These are phyloP conservation scores for Zoanthus sociatus DNA, from an alignment of 92 coral and sea anemone genomes.

Conservation along the genomic window DNA sequence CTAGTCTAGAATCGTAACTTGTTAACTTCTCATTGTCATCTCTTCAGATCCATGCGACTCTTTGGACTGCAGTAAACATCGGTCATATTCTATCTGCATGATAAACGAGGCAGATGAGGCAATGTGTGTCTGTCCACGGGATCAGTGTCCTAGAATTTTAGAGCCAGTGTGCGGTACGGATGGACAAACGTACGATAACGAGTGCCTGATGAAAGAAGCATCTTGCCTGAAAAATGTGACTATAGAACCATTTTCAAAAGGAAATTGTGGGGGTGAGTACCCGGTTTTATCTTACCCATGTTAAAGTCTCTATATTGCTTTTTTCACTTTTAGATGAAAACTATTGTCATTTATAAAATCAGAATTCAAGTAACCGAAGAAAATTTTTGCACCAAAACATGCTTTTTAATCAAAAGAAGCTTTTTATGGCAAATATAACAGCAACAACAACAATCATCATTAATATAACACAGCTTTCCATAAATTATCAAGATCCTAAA, in stretches of 20 bases:
- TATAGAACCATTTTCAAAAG: constrained; percentile 30
- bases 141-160: not conserved
- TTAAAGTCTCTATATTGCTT: not conserved
- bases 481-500: too few relatives aligned
- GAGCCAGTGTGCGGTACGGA: constrained; percentile 43
- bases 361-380: too few relatives aligned
- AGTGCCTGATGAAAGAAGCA: constrained; percentile 37
- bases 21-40: not conserved
- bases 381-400: too few relatives aligned
- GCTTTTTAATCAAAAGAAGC: too few relatives aligned
- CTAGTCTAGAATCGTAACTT: not conserved
- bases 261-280: constrained; percentile 23
- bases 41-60: constrained; percentile 34
- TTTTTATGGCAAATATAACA: too few relatives aligned
- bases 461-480: too few relatives aligned
- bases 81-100: constrained; percentile 31
- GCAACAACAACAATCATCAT: too few relatives aligned
- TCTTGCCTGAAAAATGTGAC: constrained; percentile 32
- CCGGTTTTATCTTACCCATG: not conserved
- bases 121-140: constrained; percentile 37
- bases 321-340: too few relatives aligned
- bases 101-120: constrained; percentile 2
- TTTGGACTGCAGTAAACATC: constrained; percentile 14
- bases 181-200: constrained; percentile 25
- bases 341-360: too few relatives aligned